Percentiles rank a stretch among this genome's conserved stretches.
Evolutionary conservation across 2,888 invertebrate genomes (phyloP).

Genomic region (Tillus elongatus): DNA sequence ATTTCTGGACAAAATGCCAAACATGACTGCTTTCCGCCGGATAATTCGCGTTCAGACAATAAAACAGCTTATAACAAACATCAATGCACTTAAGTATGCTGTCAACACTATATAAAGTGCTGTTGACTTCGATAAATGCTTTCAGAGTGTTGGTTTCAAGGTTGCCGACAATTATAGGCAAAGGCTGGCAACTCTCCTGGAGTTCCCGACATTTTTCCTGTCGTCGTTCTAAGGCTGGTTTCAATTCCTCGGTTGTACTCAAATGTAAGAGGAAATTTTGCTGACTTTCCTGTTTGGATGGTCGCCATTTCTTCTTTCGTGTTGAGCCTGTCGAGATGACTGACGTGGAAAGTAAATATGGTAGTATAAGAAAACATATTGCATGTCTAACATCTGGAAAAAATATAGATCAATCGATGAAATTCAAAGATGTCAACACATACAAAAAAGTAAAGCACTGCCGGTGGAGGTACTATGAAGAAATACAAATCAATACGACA

Average conservation of each 20-base stretch:
- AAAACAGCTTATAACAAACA: slow-evolving; percentile 2
- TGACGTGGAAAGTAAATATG: neutral
- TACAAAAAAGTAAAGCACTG: too few species aligned
- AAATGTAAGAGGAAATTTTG: neutral
- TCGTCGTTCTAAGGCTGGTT: neutral
- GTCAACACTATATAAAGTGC: neutral
- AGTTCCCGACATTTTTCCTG: neutral
- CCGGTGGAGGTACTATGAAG: too few species aligned
- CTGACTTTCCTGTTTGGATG: neutral
- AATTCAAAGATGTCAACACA: too few species aligned
- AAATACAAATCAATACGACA: too few species aligned
- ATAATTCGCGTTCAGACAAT: slow-evolving; percentile 2
- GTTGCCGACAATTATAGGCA: neutral
- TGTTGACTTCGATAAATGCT: neutral
- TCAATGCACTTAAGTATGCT: neutral
- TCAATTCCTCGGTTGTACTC: neutral
- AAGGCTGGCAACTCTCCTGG: neutral
- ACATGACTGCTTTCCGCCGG: neutral
- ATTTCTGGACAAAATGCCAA: neutral
- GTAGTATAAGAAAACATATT: neutral
- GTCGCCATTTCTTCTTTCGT: neutral
- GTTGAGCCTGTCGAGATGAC: neutral
- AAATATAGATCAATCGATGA: too few species aligned
- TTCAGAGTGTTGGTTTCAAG: neutral
- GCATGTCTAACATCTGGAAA: neutral